phyloP scores from a whole-genome alignment of 1,140 invertebrate species.

The Trissolcus basalis region DNA sequence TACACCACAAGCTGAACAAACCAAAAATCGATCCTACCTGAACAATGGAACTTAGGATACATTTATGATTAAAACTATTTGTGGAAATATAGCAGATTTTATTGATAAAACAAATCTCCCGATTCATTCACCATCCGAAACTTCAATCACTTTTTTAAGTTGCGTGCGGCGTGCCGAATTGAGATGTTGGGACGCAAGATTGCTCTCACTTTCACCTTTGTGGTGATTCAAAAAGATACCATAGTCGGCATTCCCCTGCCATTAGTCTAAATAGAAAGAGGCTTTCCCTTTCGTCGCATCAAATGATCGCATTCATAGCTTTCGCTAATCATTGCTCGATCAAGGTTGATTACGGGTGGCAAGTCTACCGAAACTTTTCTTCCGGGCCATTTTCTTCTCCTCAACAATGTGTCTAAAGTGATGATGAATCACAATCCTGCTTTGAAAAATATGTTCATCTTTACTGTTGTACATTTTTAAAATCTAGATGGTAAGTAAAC shows the following conservation, averaged over 20 bases:
- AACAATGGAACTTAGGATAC: conserved; percentile 26
- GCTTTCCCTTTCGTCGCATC: conserved; percentile 60
- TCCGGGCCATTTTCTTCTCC: conserved; percentile 4
- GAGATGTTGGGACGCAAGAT: too few relatives aligned
- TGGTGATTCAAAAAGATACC: conserved; percentile 51
- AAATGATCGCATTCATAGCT: conserved; percentile 36
- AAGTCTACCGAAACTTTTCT: conserved; percentile 15
- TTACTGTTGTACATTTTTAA: too few relatives aligned
- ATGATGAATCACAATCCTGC: too few relatives aligned
- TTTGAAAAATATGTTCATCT: too few relatives aligned
- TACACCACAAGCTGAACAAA: conserved; percentile 25
- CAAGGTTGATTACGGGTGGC: conserved; percentile 28
- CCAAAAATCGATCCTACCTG: conserved; percentile 38
- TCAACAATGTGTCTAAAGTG: too few relatives aligned
- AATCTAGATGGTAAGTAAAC: too few relatives aligned
- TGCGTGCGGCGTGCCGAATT: too few relatives aligned
- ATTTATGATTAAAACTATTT: conserved; percentile 36
- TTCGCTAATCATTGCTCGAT: conserved; percentile 58
- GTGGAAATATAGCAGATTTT: conserved; percentile 33
- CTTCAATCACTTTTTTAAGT: too few relatives aligned
- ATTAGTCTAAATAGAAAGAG: conserved; percentile 57
- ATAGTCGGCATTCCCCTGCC: conserved; percentile 57
- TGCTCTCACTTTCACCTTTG: conserved; percentile 47
- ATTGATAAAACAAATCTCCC: conserved; percentile 4
- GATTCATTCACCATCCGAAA: too few relatives aligned